phyloP scores from a whole-genome alignment of 1,140 invertebrate genomes.

The Zaprionus vittiger region DNA sequence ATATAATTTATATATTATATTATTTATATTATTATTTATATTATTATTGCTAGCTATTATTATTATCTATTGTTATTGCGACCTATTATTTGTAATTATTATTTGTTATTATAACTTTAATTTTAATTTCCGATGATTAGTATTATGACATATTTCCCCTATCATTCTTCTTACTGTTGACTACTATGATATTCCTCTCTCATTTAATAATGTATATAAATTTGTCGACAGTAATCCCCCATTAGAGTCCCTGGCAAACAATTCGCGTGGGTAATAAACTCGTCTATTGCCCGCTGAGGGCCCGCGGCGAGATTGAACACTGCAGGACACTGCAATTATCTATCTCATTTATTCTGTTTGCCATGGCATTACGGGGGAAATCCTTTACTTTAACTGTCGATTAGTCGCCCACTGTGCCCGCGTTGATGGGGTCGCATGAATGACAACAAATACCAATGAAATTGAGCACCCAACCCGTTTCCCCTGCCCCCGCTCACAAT shows the following conservation, averaged over 20 bases:
- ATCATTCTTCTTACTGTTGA: no score
- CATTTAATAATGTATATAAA: conserved; percentile 3
- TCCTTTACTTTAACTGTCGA: conserved; percentile 39
- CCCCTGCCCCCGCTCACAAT: no score
- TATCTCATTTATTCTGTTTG: conserved; percentile 32
- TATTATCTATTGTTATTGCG: neutral
- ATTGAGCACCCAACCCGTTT: conserved; percentile 47
- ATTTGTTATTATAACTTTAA: neutral
- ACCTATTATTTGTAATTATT: neutral
- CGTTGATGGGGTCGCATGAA: conserved; percentile 46
- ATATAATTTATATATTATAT: neutral
- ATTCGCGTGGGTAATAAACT: conserved; percentile 1
- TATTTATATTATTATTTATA: neutral
- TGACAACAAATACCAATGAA: conserved; percentile 72
- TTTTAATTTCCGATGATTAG: no score
- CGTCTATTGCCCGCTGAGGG: conserved; percentile 12
- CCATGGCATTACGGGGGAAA: conserved; percentile 11
- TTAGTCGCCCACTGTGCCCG: conserved; percentile 62
- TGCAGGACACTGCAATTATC: conserved; percentile 33
- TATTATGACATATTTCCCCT: no score
- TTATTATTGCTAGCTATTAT: neutral
- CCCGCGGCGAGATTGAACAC: conserved; percentile 8
- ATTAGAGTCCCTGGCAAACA: neutral
- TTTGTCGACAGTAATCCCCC: neutral
- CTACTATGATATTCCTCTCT: neutral